These are phyloP conservation scores for Thymelicus sylvestris DNA, from an alignment of 2,888 invertebrate species.

Conservation along the genomic window DNA sequence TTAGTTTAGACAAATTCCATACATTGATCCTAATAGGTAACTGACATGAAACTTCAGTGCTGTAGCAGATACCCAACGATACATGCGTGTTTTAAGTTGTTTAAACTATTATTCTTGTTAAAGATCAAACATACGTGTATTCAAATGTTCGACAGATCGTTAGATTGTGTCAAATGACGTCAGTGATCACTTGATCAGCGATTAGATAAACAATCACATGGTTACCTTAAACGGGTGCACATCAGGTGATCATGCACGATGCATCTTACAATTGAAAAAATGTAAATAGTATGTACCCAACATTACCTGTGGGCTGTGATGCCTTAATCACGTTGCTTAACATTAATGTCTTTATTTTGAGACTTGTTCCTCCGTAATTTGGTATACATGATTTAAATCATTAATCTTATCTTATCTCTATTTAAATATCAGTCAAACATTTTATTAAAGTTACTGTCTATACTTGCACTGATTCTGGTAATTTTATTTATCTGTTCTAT, in stretches of 20 bases:
- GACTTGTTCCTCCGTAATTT: neutral
- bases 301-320: neutral
- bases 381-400: too few relatives aligned
- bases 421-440: neutral
- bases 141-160: conserved; percentile 7
- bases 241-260: neutral
- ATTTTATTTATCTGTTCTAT: conserved; percentile 18
- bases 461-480: conserved; percentile 4
- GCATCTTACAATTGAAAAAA: neutral
- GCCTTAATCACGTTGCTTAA: neutral
- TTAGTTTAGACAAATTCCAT: too few relatives aligned
- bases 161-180: conserved; percentile 3
- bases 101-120: too few relatives aligned
- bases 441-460: neutral
- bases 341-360: neutral
- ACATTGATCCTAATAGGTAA: too few relatives aligned
- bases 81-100: too few relatives aligned
- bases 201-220: conserved; percentile 2
- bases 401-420: too few relatives aligned
- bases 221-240: neutral
- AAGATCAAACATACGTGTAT: too few relatives aligned
- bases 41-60: too few relatives aligned
- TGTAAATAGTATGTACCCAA: neutral
- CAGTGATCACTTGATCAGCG: neutral
- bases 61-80: too few relatives aligned